Base-by-base conservation (phyloP, 2,113 vertebrate genomes). In the Pantherophis guttatus region DNA sequence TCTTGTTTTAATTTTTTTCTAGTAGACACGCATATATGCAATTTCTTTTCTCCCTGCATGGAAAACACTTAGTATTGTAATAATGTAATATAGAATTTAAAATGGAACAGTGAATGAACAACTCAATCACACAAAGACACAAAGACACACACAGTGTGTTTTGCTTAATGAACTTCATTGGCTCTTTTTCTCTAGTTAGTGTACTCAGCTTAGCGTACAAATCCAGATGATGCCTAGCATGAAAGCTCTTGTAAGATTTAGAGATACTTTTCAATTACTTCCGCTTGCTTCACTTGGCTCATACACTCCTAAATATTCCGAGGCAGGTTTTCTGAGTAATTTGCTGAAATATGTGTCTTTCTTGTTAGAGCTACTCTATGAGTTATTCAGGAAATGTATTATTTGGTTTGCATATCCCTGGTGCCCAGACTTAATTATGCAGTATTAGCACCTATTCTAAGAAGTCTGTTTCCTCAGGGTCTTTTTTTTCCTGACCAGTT, bases 381-480 rank as follows among this genome's bases (percentile, higher is more conserved):
- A 96, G 97, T 97, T 97, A 97, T 96, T 97, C 96, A 96, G 96
- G 96, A 95, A 97, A 97, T 97, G 96, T 96, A 90, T 96, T 97
- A 97, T 97, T 97, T 96, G 96, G 96, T 94, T 97, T 96, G 96
- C 95, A 96, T 97, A 97, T 97, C 95, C 96, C 96, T 59, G 81
- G 94, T 96, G 96, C 93, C 94, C 95, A 96, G 94, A 95, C 92
- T 95, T 96, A 96, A 97, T 97, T 97, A 96, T 97, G 95, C 96
- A 96, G 95, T 95, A 96, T 97, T 97, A 97, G 95, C 95, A 97
- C 95, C 96, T 96, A 91, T 95, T 96, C 94, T 95, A 96, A 97
- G 96, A 96, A 95, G 94, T 96, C 95, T 90, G 92, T 96, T 96
- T 93, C 93, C 94, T 95, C 94, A 95, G 90, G 95, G 95, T 95